These are phyloP conservation scores for Sebastes jordani DNA, from an alignment of 2,797 vertebrate genomes.

Conservation along the genomic window DNA sequence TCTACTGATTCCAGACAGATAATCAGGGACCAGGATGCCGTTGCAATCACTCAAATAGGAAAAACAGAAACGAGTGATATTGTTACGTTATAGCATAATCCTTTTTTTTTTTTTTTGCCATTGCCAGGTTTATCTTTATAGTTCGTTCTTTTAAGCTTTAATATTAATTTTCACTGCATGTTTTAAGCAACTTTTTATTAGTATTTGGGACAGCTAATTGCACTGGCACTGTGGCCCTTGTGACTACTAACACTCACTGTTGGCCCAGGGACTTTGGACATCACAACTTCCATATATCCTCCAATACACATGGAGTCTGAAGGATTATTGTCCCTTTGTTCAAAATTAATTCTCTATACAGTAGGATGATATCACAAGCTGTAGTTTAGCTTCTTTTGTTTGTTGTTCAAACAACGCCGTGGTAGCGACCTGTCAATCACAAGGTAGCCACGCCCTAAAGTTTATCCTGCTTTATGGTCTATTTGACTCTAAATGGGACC, in stretches of 20 bases:
- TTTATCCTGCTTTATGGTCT: too few species aligned
- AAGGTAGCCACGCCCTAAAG: too few species aligned
- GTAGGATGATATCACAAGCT: background rate
- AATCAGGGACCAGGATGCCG: background rate
- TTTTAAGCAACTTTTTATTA: background rate
- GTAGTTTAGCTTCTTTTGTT: background rate
- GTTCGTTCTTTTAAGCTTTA: background rate
- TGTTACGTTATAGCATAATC: background rate
- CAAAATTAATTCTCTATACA: background rate
- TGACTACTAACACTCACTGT: background rate
- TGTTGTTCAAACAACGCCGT: too few species aligned
- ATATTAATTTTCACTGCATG: background rate
- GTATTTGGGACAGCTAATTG: background rate
- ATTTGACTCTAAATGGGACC: too few species aligned
- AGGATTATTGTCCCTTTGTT: background rate
- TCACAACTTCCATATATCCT: background rate
- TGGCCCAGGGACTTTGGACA: background rate
- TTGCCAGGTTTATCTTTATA: background rate
- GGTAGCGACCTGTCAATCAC: too few species aligned
- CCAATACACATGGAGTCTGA: background rate
- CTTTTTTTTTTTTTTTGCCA: background rate
- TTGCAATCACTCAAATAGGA: background rate
- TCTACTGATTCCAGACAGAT: conserved; percentile 7
- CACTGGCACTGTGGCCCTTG: too few species aligned
- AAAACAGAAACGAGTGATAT: background rate